Conservation (phyloP, 1,140 invertebrate species). For the Orchestia grillus region DNA sequence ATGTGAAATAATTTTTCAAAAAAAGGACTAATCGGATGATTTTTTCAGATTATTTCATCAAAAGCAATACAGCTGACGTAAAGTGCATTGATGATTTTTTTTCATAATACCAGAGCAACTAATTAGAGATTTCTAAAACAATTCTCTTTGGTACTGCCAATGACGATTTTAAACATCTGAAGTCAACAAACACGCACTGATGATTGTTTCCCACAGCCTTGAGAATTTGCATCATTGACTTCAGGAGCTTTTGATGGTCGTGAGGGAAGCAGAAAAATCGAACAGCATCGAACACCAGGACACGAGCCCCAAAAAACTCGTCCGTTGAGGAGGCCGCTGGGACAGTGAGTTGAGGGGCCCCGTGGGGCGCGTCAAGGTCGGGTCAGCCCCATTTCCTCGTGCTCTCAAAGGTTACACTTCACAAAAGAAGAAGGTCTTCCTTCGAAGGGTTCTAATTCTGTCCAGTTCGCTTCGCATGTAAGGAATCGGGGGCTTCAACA, state of each 20-base stretch:
- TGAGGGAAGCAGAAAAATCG: background rate
- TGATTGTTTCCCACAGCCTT: background rate
- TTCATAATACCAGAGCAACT: too few relatives aligned
- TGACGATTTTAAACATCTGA: background rate
- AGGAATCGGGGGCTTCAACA: background rate
- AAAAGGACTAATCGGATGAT: too few relatives aligned
- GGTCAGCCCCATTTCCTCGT: background rate
- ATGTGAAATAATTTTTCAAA: too few relatives aligned
- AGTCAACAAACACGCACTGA: background rate
- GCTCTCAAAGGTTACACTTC: conserved; percentile 14
- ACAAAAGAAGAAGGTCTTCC: background rate
- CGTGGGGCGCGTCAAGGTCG: background rate
- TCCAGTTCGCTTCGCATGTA: background rate
- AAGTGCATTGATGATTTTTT: too few relatives aligned
- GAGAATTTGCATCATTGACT: background rate
- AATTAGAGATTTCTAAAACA: background rate
- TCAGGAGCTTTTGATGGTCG: background rate
- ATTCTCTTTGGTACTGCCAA: background rate
- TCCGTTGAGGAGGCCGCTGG: background rate
- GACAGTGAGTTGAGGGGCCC: background rate
- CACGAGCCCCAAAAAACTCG: background rate
- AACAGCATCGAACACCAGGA: background rate
- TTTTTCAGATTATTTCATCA: too few relatives aligned
- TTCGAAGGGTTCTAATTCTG: background rate
- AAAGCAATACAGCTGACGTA: too few relatives aligned